Evolutionary conservation across 2,888 invertebrate genomes (phyloP).

Genomic region (Liodrosophila aerea): DNA sequence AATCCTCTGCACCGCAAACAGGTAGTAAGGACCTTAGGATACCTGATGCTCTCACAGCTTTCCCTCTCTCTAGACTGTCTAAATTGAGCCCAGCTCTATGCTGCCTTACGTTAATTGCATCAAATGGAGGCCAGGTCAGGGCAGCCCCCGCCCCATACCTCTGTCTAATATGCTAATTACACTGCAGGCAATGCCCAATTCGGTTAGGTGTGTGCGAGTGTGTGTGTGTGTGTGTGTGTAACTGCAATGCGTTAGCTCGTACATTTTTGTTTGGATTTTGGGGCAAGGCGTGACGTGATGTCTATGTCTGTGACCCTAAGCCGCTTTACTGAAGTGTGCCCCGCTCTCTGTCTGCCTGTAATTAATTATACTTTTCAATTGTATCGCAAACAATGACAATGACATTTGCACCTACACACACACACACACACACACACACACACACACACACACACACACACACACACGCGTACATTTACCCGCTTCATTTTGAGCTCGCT

Average conservation of each 20-base stretch:
- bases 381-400: slow-evolving; percentile 70
- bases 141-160: slow-evolving; percentile 16
- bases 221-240: slow-evolving; percentile 6
- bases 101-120: slow-evolving; percentile 72
- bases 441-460: not conserved
- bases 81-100: slow-evolving; percentile 31
- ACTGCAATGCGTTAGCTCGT: slow-evolving; percentile 69
- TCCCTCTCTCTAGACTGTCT: slow-evolving; percentile 10
- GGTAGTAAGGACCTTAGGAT: slow-evolving; percentile 1
- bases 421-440: slow-evolving; percentile 4
- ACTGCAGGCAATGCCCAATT: slow-evolving; percentile 54
- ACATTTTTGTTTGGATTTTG: slow-evolving; percentile 55
- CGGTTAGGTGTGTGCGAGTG: slow-evolving; percentile 5
- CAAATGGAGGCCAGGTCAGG: slow-evolving; percentile 52
- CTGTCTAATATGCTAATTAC: slow-evolving; percentile 74
- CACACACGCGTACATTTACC: slow-evolving; percentile 27
- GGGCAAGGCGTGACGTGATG: slow-evolving; percentile 32
- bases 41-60: not conserved
- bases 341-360: slow-evolving; percentile 23
- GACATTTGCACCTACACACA: slow-evolving; percentile 47
- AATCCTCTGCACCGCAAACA: slow-evolving; percentile 27
- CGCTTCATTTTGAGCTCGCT: slow-evolving; percentile 47
- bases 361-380: slow-evolving; percentile 76
- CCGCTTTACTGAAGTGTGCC: slow-evolving; percentile 31
- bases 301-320: slow-evolving; percentile 27